Base-by-base conservation (phyloP, 1,140 invertebrate genomes). In the Conus betulinus region DNA sequence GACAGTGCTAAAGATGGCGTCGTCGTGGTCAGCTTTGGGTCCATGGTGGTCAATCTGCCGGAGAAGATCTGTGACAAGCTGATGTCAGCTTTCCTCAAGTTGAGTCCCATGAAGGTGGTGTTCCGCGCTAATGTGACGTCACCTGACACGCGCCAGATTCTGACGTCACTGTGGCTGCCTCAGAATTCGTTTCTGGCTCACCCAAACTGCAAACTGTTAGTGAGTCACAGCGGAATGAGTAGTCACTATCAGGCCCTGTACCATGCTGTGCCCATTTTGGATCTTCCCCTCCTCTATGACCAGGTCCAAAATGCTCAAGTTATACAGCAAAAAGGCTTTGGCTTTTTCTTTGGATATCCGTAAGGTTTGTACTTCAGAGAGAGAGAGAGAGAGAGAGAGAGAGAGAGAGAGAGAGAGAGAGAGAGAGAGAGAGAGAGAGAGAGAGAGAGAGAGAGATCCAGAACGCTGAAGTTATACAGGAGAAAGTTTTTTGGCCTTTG, bases 221-320 rank as follows among this genome's bases (percentile, higher is more conserved):
- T 93, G 15, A 91, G 91, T 5, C 92, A 93, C 78, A 92, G 93
- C 84, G 92, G 92, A 3, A 88, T 86, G 15, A 91, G 88, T 79
- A 88, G 91, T 25, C 79, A 89, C 17, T 91, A 91, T 55, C 39
- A 93, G 85, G 96, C 97, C 11, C 83, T 92, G 15, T 92, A 91
- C 83, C 90, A 92, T 85, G 92, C 90, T 0, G 89, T 93, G 10
- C 93, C 93, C 10, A 88, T 93, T 78, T 25, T 98, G 11, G 96
- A 96, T 10, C 96, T 98, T 91, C 97, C 97, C 8, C 94, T 97
- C 87, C 96, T 96, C 84, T 97, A 96, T 3, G 97, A 97, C 90
- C 97, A 97, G 91, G 91, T 90, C 8, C 94, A 94, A 10, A 96
- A 96, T 92, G 89, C 90, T 27, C 11, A 85, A 20, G 53, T 88